phyloP scores from a whole-genome alignment of 2,113 vertebrate species.

The Ammodytes marinus region DNA sequence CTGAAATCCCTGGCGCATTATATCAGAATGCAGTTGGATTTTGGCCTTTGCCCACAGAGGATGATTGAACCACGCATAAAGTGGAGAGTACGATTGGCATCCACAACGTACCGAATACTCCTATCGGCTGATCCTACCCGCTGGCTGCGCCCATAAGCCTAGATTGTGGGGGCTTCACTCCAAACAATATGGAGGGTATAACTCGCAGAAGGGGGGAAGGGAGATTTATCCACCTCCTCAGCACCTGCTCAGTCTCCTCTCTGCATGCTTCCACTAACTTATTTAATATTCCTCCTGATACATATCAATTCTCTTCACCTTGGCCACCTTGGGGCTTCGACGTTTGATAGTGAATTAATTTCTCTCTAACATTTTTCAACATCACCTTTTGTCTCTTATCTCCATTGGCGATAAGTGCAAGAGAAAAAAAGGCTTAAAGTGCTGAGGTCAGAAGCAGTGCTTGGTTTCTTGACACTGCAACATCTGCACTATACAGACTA shows the following conservation, averaged over 20 bases:
- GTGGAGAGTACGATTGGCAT: too few relatives aligned
- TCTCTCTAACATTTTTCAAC: conserved; percentile 31
- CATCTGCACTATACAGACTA: conserved; percentile 10
- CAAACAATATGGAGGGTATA: not conserved
- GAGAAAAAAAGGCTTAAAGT: not conserved
- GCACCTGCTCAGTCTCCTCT: not conserved
- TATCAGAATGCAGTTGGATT: too few relatives aligned
- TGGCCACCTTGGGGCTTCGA: conserved; percentile 40
- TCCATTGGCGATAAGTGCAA: not conserved
- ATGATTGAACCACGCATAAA: too few relatives aligned
- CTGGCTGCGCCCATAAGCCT: too few relatives aligned
- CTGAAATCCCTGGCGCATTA: too few relatives aligned
- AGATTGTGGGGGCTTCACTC: too few relatives aligned
- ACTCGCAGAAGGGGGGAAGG: too few relatives aligned
- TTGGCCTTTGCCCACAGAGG: too few relatives aligned
- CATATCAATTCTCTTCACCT: conserved; percentile 28
- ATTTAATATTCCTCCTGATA: conserved; percentile 36
- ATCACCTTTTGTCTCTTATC: conserved; percentile 19
- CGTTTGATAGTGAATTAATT: conserved; percentile 29
- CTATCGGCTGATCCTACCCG: too few relatives aligned
- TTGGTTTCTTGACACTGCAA: conserved; percentile 6
- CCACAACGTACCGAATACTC: too few relatives aligned
- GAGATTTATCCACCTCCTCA: not conserved
- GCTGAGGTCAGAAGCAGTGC: not conserved
- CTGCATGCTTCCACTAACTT: not conserved